Evolutionary conservation across 1,140 invertebrate species (phyloP).

Genomic region (Orius insidiosus): DNA sequence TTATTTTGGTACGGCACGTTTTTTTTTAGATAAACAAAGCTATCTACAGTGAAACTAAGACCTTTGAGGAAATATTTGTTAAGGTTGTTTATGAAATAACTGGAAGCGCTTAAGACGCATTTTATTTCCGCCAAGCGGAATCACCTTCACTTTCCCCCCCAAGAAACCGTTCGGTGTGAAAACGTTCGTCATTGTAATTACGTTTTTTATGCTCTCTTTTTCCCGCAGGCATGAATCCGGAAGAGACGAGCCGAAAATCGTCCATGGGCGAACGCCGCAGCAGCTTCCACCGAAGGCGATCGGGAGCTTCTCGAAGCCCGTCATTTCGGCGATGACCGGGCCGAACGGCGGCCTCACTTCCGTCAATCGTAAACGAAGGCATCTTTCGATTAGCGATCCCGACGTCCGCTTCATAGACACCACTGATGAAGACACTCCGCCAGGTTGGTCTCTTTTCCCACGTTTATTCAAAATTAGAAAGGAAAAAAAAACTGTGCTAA

Average conservation of each 20-base stretch:
- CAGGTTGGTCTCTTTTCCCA: slow-evolving; percentile 4
- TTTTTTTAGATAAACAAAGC: too few species aligned
- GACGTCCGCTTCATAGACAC: slow-evolving; percentile 63
- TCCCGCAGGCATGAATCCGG: slow-evolving; percentile 25
- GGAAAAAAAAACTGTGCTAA: too few species aligned
- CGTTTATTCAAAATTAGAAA: too few species aligned
- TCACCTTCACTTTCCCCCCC: slow-evolving; percentile 12
- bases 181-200: slow-evolving; percentile 8
- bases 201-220: slow-evolving; percentile 3
- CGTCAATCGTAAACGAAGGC: slow-evolving; percentile 45
- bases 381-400: slow-evolving; percentile 42
- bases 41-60: too few species aligned
- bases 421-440: slow-evolving; percentile 30
- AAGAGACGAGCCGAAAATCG: slow-evolving; percentile 37
- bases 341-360: slow-evolving; percentile 58
- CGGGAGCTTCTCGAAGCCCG: slow-evolving; percentile 23
- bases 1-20: too few species aligned
- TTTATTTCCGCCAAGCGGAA: neutral
- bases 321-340: slow-evolving; percentile 52
- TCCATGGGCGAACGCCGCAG: slow-evolving; percentile 44
- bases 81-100: neutral
- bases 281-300: slow-evolving; percentile 41
- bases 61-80: neutral
- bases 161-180: slow-evolving; percentile 21
- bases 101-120: neutral